Evolutionary conservation across 2,797 vertebrate species (phyloP).

Genomic region (Scleropages formosus): DNA sequence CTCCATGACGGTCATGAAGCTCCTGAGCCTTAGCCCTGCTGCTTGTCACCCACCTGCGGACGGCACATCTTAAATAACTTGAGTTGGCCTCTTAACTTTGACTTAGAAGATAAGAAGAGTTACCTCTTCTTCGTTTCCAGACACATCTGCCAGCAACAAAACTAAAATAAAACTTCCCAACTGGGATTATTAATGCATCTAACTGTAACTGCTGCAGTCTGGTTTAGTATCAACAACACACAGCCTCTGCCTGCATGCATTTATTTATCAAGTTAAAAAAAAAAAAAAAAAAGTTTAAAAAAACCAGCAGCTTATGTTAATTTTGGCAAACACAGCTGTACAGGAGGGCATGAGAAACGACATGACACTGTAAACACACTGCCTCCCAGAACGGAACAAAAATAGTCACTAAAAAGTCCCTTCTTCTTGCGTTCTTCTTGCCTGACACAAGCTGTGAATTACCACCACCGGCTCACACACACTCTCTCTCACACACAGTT

Average conservation of each 20-base stretch:
- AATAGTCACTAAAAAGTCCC: not conserved
- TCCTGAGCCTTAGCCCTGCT: not conserved
- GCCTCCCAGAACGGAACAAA: not conserved
- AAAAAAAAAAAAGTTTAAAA: not conserved
- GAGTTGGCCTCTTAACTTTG: too few species aligned
- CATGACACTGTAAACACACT: conserved; percentile 34
- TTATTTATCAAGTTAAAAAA: not conserved
- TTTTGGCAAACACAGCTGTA: conserved; percentile 29
- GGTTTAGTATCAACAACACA: conserved; percentile 13
- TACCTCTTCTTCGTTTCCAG: too few species aligned
- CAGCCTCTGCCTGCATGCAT: conserved; percentile 12
- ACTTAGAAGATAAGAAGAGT: not conserved
- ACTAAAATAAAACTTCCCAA: conserved; percentile 38
- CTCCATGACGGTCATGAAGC: conserved; percentile 6
- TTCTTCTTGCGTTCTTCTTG: not conserved
- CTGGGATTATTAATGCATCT: too few species aligned
- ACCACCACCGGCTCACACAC: not conserved
- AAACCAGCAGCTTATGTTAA: conserved; percentile 32
- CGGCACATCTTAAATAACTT: not conserved
- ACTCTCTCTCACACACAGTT: too few species aligned
- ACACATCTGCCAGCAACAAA: conserved; percentile 37
- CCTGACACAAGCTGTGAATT: not conserved
- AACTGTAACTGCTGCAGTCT: too few species aligned
- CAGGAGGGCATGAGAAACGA: conserved; percentile 40
- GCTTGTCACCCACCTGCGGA: conserved; percentile 22